Evolutionary conservation across 2,113 vertebrate species (phyloP).

Genomic region (Dendropsophus ebraccatus): DNA sequence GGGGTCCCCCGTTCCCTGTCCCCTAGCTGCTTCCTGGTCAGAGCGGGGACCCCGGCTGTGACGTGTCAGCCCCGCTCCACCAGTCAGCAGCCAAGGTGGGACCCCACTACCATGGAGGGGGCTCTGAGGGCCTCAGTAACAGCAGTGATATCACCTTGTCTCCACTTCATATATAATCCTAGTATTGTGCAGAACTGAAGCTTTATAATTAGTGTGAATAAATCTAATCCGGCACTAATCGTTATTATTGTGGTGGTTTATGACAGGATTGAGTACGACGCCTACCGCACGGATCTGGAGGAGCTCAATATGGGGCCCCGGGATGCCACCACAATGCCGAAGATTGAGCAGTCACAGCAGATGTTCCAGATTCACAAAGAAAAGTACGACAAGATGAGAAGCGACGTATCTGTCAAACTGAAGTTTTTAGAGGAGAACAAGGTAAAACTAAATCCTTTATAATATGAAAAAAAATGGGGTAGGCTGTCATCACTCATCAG

Average conservation of each 20-base stretch:
- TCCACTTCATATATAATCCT: no score
- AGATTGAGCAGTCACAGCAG: slow-evolving; percentile 92
- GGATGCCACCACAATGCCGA: slow-evolving; percentile 88
- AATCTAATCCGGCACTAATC: background rate
- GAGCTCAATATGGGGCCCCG: slow-evolving; percentile 94
- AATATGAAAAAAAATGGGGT: background rate
- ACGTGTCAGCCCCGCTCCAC: no score
- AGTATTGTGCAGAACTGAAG: background rate
- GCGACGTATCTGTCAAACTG: slow-evolving; percentile 90
- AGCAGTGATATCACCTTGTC: no score
- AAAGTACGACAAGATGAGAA: slow-evolving; percentile 95
- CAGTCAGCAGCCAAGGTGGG: no score
- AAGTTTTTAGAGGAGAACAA: slow-evolving; percentile 99
- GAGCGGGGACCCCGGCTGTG: no score
- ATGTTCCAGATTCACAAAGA: slow-evolving; percentile 92
- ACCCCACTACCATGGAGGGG: no score
- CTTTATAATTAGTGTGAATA: background rate
- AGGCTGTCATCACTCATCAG: background rate
- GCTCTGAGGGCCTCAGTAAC: no score
- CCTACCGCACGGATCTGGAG: slow-evolving; percentile 95
- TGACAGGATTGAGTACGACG: slow-evolving; percentile 91
- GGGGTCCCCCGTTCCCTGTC: no score
- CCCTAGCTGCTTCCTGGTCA: no score
- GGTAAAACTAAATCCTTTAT: slow-evolving; percentile 71
- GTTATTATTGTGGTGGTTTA: background rate